Percentiles rank a stretch among this genome's conserved stretches.
Evolutionary conservation across 1,140 invertebrate genomes (phyloP).

Genomic region (Drosophila nigrodunni): DNA sequence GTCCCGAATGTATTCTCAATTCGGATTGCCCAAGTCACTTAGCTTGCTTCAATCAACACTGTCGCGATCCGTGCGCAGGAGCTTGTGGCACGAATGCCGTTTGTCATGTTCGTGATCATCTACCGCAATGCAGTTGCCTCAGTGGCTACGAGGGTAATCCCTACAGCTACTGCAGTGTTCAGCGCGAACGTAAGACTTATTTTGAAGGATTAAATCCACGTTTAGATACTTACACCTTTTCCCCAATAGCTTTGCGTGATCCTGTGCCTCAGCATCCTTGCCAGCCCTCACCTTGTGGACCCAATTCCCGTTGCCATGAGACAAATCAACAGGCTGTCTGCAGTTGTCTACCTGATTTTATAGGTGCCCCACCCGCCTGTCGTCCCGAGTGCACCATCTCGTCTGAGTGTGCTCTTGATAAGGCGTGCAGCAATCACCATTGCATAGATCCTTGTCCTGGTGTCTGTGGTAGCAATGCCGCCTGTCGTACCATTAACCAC

Average conservation of each 20-base stretch:
- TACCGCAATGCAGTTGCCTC: constrained; percentile 89
- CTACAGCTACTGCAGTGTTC: constrained; percentile 86
- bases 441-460: constrained; percentile 94
- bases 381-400: constrained; percentile 93
- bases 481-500: constrained; percentile 93
- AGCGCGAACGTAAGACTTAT: constrained; percentile 87
- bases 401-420: constrained; percentile 91
- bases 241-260: constrained; percentile 49
- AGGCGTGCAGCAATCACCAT: constrained; percentile 92
- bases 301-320: constrained; percentile 91
- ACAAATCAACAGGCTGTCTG: constrained; percentile 91
- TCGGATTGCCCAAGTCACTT: constrained; percentile 89
- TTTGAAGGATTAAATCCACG: too few species aligned
- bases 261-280: constrained; percentile 86
- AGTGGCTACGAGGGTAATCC: constrained; percentile 89
- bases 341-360: constrained; percentile 90
- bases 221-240: constrained; percentile 13
- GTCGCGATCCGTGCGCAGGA: constrained; percentile 91
- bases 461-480: constrained; percentile 91
- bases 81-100: constrained; percentile 90
- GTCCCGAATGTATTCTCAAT: constrained; percentile 90
- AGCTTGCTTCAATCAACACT: constrained; percentile 90
- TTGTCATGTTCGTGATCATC: constrained; percentile 90
- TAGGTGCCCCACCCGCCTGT: constrained; percentile 91
- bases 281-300: constrained; percentile 90